phyloP scores from a whole-genome alignment of 2,797 vertebrate genomes.

The Sebastiscus albofasciatus region DNA sequence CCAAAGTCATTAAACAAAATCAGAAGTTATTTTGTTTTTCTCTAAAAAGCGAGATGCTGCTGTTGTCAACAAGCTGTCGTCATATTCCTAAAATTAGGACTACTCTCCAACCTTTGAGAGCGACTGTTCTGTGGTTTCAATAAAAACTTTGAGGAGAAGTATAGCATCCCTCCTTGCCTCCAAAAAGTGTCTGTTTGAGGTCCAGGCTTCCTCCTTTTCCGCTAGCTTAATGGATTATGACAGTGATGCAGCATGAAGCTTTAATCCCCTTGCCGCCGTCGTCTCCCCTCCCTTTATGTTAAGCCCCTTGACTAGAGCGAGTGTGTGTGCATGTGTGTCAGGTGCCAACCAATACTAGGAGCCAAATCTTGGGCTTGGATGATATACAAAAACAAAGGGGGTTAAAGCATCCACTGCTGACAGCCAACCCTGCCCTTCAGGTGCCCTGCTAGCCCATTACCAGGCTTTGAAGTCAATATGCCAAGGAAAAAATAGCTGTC shows the following conservation, averaged over 20 bases:
- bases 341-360: conserved; percentile 48
- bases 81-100: not conserved
- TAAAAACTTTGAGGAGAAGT: conserved; percentile 43
- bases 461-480: conserved; percentile 7
- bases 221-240: conserved; percentile 77
- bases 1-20: not conserved
- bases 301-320: conserved; percentile 64
- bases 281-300: conserved; percentile 70
- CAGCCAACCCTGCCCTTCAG: conserved; percentile 36
- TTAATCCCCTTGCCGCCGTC: conserved; percentile 68
- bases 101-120: conserved; percentile 19
- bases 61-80: not conserved
- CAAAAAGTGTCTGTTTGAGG: conserved; percentile 63
- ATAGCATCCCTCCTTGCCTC: conserved; percentile 23
- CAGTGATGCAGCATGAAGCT: conserved; percentile 76
- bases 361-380: conserved; percentile 42
- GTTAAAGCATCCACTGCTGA: conserved; percentile 39
- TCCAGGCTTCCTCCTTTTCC: conserved; percentile 58
- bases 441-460: conserved; percentile 14
- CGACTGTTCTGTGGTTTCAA: conserved; percentile 31
- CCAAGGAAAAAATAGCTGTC: conserved; percentile 8
- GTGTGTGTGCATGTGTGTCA: conserved; percentile 52
- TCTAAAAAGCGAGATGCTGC: not conserved
- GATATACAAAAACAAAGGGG: conserved; percentile 40
- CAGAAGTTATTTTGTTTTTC: not conserved